These are phyloP conservation scores for Corythornis madagascariensis DNA, from an alignment of 2,113 vertebrate genomes.

Conservation along the genomic window DNA sequence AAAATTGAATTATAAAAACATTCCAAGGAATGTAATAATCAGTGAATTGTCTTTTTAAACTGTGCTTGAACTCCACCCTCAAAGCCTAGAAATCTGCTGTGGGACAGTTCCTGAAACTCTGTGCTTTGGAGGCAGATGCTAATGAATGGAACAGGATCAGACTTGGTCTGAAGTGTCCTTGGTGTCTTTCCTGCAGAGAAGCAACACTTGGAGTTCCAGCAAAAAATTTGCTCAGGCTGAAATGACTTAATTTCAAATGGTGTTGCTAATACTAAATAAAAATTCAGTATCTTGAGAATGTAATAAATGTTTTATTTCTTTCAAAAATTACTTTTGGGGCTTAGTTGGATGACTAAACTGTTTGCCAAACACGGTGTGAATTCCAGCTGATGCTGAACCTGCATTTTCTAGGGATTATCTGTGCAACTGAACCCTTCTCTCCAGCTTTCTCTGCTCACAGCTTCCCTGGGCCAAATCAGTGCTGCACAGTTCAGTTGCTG, in stretches of 20 bases:
- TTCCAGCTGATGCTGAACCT: neutral
- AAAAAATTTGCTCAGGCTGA: neutral
- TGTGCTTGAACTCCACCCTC: neutral
- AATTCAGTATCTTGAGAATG: neutral
- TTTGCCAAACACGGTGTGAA: neutral
- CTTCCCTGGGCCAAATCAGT: neutral
- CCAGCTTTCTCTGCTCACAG: neutral
- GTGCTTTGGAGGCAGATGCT: neutral
- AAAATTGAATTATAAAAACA: neutral
- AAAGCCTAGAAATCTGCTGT: neutral
- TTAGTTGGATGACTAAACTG: neutral
- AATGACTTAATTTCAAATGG: neutral
- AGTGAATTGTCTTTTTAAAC: neutral
- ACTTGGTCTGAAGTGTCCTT: neutral
- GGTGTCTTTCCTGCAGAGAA: neutral
- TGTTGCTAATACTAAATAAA: neutral
- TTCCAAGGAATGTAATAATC: neutral
- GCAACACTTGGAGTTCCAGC: neutral
- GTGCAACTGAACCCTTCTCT: neutral
- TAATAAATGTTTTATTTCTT: neutral
- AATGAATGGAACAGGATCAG: neutral
- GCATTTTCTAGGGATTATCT: neutral
- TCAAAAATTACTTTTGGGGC: neutral
- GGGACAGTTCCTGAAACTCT: neutral
- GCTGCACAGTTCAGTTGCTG: neutral